A percentile compares a stretch with the other conserved stretches of the same genome.
phyloP scores from a whole-genome alignment of 2,888 invertebrate species.

The Congeria kusceri region DNA sequence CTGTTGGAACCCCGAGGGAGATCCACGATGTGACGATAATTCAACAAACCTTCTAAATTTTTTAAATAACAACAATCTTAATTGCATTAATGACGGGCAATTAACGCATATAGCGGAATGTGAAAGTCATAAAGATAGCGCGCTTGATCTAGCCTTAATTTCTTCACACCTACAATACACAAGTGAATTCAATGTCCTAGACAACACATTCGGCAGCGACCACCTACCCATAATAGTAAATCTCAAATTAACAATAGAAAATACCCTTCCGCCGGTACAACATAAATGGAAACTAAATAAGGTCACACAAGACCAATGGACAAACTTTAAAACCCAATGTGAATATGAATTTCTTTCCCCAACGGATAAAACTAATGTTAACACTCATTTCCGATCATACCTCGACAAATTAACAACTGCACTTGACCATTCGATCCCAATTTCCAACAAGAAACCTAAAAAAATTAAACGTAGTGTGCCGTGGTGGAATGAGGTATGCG shows the following conservation, averaged over 20 bases:
- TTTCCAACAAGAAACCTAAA: neutral
- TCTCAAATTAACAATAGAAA: neutral
- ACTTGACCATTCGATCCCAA: neutral
- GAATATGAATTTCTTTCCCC: too few relatives aligned
- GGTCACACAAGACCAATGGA: neutral
- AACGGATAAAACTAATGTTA: too few relatives aligned
- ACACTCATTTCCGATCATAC: too few relatives aligned
- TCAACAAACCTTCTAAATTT: neutral
- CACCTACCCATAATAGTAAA: neutral
- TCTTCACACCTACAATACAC: neutral
- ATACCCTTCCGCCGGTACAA: neutral
- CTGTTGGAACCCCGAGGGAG: too few relatives aligned
- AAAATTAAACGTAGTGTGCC: neutral
- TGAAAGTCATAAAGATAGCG: neutral
- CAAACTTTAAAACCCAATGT: too few relatives aligned
- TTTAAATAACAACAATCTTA: neutral
- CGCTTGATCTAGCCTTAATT: neutral
- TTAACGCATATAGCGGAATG: neutral
- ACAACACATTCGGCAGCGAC: constrained; percentile 3
- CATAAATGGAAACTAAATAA: constrained; percentile 4
- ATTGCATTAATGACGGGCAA: neutral
- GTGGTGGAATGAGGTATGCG: constrained; percentile 5
- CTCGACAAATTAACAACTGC: neutral
- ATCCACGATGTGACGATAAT: neutral
- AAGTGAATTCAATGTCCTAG: neutral